Conservation (phyloP, 2,797 vertebrate genomes). For the Anguilla pacifica region DNA sequence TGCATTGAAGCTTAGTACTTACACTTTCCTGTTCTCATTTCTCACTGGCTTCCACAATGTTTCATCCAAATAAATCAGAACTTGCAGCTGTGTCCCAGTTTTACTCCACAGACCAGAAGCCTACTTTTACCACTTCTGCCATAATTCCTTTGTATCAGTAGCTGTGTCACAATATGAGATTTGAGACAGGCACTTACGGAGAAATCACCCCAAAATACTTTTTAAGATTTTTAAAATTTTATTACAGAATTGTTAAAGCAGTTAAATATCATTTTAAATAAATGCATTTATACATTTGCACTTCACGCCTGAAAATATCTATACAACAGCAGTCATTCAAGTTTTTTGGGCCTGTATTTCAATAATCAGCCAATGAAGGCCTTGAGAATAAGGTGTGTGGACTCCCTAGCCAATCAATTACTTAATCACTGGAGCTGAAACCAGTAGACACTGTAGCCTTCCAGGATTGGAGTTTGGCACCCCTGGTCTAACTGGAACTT, state of each 20-base stretch:
- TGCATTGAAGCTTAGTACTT: not conserved
- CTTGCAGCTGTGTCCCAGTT: not conserved
- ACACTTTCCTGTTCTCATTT: not conserved
- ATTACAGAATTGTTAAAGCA: conserved; percentile 15
- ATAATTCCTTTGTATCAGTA: not conserved
- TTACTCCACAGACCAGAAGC: not conserved
- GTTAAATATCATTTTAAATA: not conserved
- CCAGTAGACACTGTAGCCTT: no score
- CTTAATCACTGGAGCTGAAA: no score
- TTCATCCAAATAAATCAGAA: not conserved
- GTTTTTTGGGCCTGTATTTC: not conserved
- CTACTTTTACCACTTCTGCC: not conserved
- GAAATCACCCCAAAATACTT: not conserved
- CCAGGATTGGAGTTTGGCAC: no score
- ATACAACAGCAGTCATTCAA: conserved; percentile 1
- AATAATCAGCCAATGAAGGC: no score
- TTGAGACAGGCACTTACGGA: not conserved
- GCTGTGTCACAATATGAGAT: not conserved
- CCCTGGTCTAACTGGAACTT: no score
- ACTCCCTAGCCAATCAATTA: no score
- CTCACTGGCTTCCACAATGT: not conserved
- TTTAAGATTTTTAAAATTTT: not conserved
- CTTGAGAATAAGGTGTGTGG: no score
- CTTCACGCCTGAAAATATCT: not conserved
- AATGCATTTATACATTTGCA: conserved; percentile 3